Evolutionary conservation across 1,140 invertebrate species (phyloP).

Genomic region (Atta cephalotes): DNA sequence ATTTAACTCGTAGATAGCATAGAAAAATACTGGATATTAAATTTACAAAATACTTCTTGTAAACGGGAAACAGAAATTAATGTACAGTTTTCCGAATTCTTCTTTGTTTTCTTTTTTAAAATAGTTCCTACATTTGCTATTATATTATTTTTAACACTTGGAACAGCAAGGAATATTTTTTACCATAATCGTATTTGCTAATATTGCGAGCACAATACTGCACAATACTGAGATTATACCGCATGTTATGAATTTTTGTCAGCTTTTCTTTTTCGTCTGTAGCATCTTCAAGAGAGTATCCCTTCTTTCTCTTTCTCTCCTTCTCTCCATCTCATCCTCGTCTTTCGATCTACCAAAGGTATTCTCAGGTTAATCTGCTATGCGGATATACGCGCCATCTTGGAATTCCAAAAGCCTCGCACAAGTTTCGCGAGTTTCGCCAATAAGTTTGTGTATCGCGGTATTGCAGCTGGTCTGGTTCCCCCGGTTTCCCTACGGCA

Average conservation of each 20-base stretch:
- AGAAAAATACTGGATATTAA: constrained; percentile 14
- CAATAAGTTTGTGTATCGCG: constrained; percentile 81
- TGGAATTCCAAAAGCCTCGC: constrained; percentile 74
- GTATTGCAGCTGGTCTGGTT: constrained; percentile 78
- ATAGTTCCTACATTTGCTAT: neutral
- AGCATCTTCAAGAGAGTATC: constrained; percentile 1
- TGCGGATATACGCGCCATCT: constrained; percentile 78
- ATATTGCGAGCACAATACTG: neutral
- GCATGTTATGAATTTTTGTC: constrained; percentile 18
- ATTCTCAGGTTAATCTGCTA: constrained; percentile 74
- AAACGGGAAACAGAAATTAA: neutral
- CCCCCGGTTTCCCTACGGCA: constrained; percentile 1
- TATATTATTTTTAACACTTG: neutral
- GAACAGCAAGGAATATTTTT: constrained; percentile 28
- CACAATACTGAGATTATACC: neutral
- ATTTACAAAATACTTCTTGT: neutral
- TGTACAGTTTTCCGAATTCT: constrained; percentile 4
- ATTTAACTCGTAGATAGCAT: neutral
- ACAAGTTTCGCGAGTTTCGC: constrained; percentile 76
- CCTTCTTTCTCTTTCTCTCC: neutral
- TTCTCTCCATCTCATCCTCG: neutral
- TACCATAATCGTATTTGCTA: neutral
- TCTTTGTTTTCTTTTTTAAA: neutral
- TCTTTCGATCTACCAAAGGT: constrained; percentile 26
- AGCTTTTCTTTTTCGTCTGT: constrained; percentile 42